phyloP scores from a whole-genome alignment of 2,888 invertebrate genomes.

The Neoitamus cyanurus region DNA sequence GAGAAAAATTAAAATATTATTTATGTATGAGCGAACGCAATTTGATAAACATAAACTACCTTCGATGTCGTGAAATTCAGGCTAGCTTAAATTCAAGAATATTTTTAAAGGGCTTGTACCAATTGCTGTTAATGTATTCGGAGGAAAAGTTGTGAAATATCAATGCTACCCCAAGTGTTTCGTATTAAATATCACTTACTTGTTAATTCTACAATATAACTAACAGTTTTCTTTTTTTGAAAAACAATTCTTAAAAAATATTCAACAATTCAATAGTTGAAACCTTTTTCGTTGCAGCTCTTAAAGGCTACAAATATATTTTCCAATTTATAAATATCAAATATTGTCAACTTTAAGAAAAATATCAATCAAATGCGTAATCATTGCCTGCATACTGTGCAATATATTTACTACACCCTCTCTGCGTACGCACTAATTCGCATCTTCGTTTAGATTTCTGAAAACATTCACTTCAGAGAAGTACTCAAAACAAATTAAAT shows the following conservation, averaged over 20 bases:
- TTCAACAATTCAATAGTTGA: constrained; percentile 65
- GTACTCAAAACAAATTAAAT: neutral
- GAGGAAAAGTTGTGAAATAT: constrained; percentile 9
- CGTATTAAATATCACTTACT: constrained; percentile 36
- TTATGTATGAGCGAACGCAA: neutral
- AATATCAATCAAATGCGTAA: neutral
- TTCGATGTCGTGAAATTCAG: neutral
- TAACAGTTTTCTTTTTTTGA: constrained; percentile 15
- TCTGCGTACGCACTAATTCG: neutral
- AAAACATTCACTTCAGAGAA: neutral
- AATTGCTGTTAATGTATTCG: neutral
- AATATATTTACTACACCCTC: neutral
- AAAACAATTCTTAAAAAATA: constrained; percentile 60
- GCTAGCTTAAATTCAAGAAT: neutral
- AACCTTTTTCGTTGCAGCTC: constrained; percentile 61
- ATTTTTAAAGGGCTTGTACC: neutral
- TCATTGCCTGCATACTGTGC: constrained; percentile 30
- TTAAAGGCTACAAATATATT: constrained; percentile 34
- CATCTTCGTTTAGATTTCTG: neutral
- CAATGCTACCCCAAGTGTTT: constrained; percentile 16
- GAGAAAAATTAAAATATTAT: neutral
- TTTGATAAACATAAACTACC: neutral
- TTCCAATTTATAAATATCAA: constrained; percentile 30
- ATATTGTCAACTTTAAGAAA: constrained; percentile 24
- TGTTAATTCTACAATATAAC: constrained; percentile 22